These are phyloP conservation scores for Lynx canadensis DNA, from an alignment of 2,113 vertebrate species.

Conservation along the genomic window DNA sequence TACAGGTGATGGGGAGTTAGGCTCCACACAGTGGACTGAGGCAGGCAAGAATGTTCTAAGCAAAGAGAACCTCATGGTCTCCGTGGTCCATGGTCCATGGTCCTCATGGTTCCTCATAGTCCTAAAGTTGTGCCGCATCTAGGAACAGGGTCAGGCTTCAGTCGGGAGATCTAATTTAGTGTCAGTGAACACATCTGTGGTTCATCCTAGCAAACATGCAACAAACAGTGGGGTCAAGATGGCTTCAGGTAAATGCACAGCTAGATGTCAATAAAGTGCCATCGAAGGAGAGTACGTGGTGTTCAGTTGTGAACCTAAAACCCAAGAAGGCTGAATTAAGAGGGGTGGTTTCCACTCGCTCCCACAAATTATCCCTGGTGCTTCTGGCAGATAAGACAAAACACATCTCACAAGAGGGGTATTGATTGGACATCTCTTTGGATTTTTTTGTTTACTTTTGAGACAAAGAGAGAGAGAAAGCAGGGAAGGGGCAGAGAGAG, in stretches of 20 bases:
- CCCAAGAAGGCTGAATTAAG: background rate
- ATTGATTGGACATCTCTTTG: background rate
- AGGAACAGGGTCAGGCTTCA: background rate
- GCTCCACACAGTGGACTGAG: rapidly evolving
- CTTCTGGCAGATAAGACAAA: background rate
- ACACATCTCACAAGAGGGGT: background rate
- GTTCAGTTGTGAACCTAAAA: background rate
- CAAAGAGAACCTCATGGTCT: background rate
- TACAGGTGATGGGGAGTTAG: background rate
- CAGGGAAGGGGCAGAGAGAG: too few species aligned
- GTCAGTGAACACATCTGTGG: background rate
- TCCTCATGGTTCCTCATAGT: background rate
- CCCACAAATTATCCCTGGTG: background rate
- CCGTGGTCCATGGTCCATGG: background rate
- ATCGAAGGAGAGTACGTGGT: background rate
- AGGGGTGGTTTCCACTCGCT: background rate
- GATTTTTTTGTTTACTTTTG: too few species aligned
- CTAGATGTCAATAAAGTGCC: background rate
- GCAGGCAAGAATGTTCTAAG: rapidly evolving
- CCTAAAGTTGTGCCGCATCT: background rate
- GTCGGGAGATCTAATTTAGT: background rate
- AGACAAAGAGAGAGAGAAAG: too few species aligned
- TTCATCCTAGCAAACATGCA: background rate
- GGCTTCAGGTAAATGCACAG: background rate
- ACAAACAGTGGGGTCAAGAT: background rate